These are phyloP conservation scores for Orius laevigatus DNA, from an alignment of 1,140 invertebrate species.

Conservation along the genomic window DNA sequence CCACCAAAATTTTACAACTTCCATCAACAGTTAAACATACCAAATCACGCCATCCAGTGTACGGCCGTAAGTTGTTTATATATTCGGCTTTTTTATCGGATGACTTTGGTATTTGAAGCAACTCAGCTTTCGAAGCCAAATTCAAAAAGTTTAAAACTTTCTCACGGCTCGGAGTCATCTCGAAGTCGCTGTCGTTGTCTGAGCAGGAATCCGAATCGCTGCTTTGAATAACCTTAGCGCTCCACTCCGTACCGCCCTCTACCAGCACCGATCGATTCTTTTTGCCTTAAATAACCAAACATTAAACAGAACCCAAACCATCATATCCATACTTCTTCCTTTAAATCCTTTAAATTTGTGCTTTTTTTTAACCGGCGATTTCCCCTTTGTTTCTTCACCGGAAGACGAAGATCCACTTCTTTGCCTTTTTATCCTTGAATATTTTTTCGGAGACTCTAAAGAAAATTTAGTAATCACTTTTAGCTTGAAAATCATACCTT, in stretches of 20 bases:
- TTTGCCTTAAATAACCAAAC: not conserved
- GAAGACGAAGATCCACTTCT: not conserved
- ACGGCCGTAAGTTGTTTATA: constrained; percentile 49
- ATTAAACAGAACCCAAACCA: not conserved
- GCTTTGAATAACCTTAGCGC: not conserved
- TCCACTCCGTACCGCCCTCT: no score
- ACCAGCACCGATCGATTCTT: no score
- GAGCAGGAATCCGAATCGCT: constrained; percentile 32
- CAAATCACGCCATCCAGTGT: constrained; percentile 52
- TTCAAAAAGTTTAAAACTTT: constrained; percentile 62
- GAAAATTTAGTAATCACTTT: not conserved
- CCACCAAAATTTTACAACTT: not conserved
- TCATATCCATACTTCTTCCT: not conserved
- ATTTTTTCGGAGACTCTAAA: not conserved
- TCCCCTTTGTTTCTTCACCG: not conserved
- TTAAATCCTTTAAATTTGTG: constrained; percentile 5
- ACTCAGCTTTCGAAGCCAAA: constrained; percentile 42
- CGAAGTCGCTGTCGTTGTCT: constrained; percentile 44
- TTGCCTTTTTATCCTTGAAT: constrained; percentile 8
- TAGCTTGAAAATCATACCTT: not conserved
- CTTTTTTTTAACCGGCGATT: not conserved
- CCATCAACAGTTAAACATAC: constrained; percentile 32
- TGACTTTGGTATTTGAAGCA: constrained; percentile 47
- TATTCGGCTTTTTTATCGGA: constrained; percentile 55
- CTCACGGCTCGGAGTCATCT: constrained; percentile 48